phyloP scores from a whole-genome alignment of 2,888 invertebrate species.

The Belgica antarctica region DNA sequence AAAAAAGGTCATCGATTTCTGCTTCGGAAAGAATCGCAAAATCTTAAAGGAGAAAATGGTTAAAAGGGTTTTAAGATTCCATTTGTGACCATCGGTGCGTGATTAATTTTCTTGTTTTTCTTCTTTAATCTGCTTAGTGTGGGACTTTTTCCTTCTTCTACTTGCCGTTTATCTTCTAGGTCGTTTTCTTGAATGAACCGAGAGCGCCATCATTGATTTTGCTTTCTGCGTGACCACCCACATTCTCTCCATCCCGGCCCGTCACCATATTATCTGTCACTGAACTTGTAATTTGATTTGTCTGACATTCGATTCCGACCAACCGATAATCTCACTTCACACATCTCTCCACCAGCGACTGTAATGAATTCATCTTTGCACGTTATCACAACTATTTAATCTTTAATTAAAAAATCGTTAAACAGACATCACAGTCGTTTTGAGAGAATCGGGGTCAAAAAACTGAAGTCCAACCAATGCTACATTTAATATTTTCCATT shows the following conservation, averaged over 20 bases:
- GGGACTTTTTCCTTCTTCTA: slow-evolving; percentile 5
- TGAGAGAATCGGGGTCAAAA: slow-evolving; percentile 22
- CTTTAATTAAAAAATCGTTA: slow-evolving; percentile 38
- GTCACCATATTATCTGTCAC: slow-evolving; percentile 37
- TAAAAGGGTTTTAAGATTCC: slow-evolving; percentile 13
- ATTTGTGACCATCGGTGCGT: slow-evolving; percentile 9
- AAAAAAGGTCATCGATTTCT: slow-evolving; percentile 35
- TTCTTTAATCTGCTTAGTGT: slow-evolving; percentile 20
- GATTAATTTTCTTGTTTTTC: slow-evolving; percentile 27
- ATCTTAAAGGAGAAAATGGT: background rate
- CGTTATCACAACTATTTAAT: slow-evolving; percentile 25
- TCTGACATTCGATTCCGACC: slow-evolving; percentile 38
- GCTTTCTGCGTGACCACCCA: slow-evolving; percentile 2
- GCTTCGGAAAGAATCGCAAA: background rate
- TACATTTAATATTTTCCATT: no score
- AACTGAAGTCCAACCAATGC: slow-evolving; percentile 17
- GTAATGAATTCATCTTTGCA: slow-evolving; percentile 30
- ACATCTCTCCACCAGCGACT: background rate
- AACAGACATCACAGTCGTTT: background rate
- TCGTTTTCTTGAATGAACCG: slow-evolving; percentile 6
- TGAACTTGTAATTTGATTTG: slow-evolving; percentile 40
- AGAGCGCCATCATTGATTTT: slow-evolving; percentile 26
- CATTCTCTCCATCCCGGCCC: slow-evolving; percentile 1
- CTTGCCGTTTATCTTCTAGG: background rate
- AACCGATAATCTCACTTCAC: background rate